A percentile compares a stretch with the other conserved stretches of the same genome.
phyloP scores from a whole-genome alignment of 1,140 invertebrate species.

The Lasioglossum baleicum region DNA sequence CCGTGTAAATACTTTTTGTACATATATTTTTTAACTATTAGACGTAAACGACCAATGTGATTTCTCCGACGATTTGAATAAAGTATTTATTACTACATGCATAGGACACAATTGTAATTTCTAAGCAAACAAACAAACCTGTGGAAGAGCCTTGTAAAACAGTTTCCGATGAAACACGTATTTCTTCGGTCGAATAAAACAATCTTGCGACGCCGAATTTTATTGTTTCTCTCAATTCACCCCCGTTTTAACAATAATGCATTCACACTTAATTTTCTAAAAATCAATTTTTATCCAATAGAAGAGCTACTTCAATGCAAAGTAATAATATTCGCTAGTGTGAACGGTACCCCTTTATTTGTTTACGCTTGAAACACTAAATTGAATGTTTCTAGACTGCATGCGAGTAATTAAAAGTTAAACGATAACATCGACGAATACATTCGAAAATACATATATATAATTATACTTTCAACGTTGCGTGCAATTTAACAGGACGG shows the following conservation, averaged over 20 bases:
- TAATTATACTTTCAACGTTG: background rate
- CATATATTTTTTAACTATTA: constrained; percentile 64
- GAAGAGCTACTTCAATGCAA: too few species aligned
- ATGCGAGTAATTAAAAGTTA: background rate
- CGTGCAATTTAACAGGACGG: background rate
- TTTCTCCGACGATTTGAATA: constrained; percentile 57
- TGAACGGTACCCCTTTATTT: too few species aligned
- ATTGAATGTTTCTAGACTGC: too few species aligned
- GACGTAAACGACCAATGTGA: constrained; percentile 57
- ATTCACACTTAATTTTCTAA: too few species aligned
- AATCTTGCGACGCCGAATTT: background rate
- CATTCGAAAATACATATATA: background rate
- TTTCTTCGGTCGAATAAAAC: constrained; percentile 15
- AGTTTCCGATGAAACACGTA: background rate
- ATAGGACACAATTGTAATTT: constrained; percentile 6
- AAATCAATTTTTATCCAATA: too few species aligned
- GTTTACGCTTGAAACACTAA: too few species aligned
- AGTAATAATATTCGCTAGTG: too few species aligned
- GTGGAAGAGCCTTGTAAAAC: constrained; percentile 10
- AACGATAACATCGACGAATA: background rate
- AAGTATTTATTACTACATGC: constrained; percentile 61
- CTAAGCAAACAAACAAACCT: background rate
- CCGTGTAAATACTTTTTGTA: constrained; percentile 65
- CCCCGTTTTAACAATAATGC: too few species aligned
- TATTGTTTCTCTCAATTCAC: too few species aligned